Base-by-base conservation (phyloP, 2,797 vertebrate genomes). In the Aphelocoma californica region DNA sequence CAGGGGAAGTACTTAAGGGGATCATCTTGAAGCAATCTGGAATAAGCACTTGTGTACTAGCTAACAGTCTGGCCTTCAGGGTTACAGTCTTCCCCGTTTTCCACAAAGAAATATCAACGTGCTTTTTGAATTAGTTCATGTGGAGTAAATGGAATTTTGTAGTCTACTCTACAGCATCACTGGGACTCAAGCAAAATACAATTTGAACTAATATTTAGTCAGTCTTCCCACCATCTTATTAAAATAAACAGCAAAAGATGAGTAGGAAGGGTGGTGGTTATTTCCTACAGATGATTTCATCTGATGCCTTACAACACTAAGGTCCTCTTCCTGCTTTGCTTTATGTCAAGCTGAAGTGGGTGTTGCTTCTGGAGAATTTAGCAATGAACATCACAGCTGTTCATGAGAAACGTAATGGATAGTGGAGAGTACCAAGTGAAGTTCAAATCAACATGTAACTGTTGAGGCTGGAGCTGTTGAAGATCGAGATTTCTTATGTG, bases 271-370 rank as follows among this genome's bases (percentile, higher is more conserved):
- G 12, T 34, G 28, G 9, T 69, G 16, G 1, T 0, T 5, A 66
- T 60, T 75, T 83, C 58, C 34, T 91, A 24, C 3, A 21, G 15
- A 17, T 56, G 8, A 7, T 82, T 94, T 92, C 2, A 3, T 80
- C 18, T 78, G 53, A 88, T 92, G 77, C 65, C 53, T 95, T 95
- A 83, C 13, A 77, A 58, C 44, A 64, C 31, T n/a, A 48, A 54
- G 7, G 10, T 57, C 25, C 12, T 62, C 8, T 70, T 84, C 36
- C 45, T 38, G 24, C 18, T 54, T 70, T 73, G 29, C 40, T 72
- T 60, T 84, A 21, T 47, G 42, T 89, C 19, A 79, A 2, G 48
- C 26, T 80, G 25, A 82, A 51, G 19, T 53, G 17, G 1, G 1
- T 82, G 13, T 75, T 89, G 3, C 8, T 90, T 93, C 57, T 86